A percentile compares a stretch with the other conserved stretches of the same genome.
These are phyloP conservation scores for Drosophila yakuba DNA, from an alignment of 1,140 invertebrate species.

Conservation along the genomic window DNA sequence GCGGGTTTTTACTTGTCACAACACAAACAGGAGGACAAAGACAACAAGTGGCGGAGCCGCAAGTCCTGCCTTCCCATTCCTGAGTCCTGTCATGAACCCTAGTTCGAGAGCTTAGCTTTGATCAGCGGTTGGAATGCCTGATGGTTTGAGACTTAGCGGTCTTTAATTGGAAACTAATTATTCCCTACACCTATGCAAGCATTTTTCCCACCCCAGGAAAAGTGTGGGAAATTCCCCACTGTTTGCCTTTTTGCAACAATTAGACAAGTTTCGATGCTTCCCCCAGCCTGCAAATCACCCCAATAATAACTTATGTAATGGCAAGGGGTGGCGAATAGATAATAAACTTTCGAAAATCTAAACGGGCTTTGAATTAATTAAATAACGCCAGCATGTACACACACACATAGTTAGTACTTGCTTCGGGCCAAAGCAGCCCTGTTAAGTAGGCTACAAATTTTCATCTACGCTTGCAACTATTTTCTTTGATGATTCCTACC, in stretches of 20 bases:
- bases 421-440: constrained; percentile 10
- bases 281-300: neutral
- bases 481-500: constrained; percentile 24
- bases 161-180: constrained; percentile 68
- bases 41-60: constrained; percentile 32
- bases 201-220: neutral
- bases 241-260: constrained; percentile 33
- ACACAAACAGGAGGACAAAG: constrained; percentile 32
- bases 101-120: neutral
- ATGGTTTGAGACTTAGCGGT: constrained; percentile 29
- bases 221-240: neutral
- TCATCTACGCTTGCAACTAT: neutral
- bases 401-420: neutral
- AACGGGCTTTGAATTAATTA: constrained; percentile 25
- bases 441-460: constrained; percentile 1
- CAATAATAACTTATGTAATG: constrained; percentile 35
- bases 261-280: constrained; percentile 20
- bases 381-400: constrained; percentile 27
- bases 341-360: constrained; percentile 18
- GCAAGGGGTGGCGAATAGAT: constrained; percentile 15
- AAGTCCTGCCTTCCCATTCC: neutral
- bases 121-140: neutral
- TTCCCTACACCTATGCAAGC: constrained; percentile 27
- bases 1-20: constrained; percentile 44
- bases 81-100: constrained; percentile 1